Base-by-base conservation (phyloP, 2,888 invertebrate species). In the Microdon myrmicae region DNA sequence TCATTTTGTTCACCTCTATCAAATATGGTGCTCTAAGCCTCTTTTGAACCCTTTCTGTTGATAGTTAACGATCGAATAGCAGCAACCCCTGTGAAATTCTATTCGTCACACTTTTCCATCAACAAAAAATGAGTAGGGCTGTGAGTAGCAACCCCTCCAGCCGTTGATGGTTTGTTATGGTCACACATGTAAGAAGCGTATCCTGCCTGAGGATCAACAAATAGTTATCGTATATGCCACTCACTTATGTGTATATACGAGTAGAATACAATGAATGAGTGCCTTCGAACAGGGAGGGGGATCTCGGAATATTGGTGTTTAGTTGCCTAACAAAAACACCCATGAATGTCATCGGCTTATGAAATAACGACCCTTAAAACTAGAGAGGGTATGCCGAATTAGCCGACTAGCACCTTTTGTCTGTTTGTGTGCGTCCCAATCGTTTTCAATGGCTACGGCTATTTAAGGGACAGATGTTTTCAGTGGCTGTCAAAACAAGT, bases 391-490 rank as follows among this genome's bases (percentile, higher is more conserved):
- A 32, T 31, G 13, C 22, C 31, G 28, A 39, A 55, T 55, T 39
- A 55, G 45, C 34, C 13, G 28, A n/a, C n/a, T n/a, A n/a, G n/a
- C n/a, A n/a, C n/a, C 26, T 20, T 29, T 55, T 55, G 55, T 39
- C 41, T 47, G 35, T 28, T 19, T 14, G 25, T 17, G 19, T 38
- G n/a, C n/a, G n/a, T n/a, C n/a, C n/a, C n/a, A n/a, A n/a, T n/a
- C n/a, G n/a, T 44, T 53, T 38, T 16, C 16, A 19, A 13, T 25
- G 28, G n/a, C n/a, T 31, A 7, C 31, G n/a, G 39, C 41, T 22
- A 39, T 22, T 38, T 17, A 47, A 47, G 39, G 45, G 47, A 47
- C 55, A 55, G 55, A 55, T 55, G 55, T 47, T 55, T 55, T 28
- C 34, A 13, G 26, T 47, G 47, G 35, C 34, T 47, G 39, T 55